A percentile compares a stretch with the other conserved stretches of the same genome.
These are phyloP conservation scores for Trichopoda pennipes DNA, from an alignment of 2,888 invertebrate species.

Conservation along the genomic window DNA sequence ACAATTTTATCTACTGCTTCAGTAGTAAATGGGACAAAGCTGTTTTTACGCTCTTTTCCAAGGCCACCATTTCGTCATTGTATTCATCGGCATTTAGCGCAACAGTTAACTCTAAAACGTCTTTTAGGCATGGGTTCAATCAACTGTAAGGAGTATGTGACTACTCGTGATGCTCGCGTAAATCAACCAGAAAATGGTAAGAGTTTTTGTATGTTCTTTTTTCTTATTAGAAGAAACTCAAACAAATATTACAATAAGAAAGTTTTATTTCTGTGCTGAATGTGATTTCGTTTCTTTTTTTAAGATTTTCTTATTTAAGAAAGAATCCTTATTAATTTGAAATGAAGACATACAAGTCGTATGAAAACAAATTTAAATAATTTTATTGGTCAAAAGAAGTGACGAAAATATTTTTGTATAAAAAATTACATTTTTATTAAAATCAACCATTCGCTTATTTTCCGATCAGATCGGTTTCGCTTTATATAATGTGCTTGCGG, in stretches of 20 bases:
- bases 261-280: too few relatives aligned
- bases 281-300: too few relatives aligned
- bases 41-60: conserved; percentile 42
- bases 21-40: conserved; percentile 17
- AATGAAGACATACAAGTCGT: conserved; percentile 17
- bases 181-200: conserved; percentile 71
- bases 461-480: too few relatives aligned
- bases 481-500: too few relatives aligned
- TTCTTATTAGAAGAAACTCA: not conserved
- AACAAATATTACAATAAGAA: not conserved
- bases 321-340: conserved; percentile 32
- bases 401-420: too few relatives aligned
- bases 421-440: too few relatives aligned
- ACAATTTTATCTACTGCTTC: conserved; percentile 22
- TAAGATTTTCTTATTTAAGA: not conserved
- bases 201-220: conserved; percentile 7
- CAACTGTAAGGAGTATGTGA: conserved; percentile 79
- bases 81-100: conserved; percentile 36
- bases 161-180: conserved; percentile 67
- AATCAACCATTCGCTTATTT: too few relatives aligned
- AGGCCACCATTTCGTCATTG: conserved; percentile 51
- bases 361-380: not conserved
- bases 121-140: conserved; percentile 76
- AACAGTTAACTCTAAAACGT: conserved; percentile 29
- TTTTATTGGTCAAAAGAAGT: too few relatives aligned